Conservation (phyloP, 2,113 vertebrate species). For the Pomatostomus ruficeps region DNA sequence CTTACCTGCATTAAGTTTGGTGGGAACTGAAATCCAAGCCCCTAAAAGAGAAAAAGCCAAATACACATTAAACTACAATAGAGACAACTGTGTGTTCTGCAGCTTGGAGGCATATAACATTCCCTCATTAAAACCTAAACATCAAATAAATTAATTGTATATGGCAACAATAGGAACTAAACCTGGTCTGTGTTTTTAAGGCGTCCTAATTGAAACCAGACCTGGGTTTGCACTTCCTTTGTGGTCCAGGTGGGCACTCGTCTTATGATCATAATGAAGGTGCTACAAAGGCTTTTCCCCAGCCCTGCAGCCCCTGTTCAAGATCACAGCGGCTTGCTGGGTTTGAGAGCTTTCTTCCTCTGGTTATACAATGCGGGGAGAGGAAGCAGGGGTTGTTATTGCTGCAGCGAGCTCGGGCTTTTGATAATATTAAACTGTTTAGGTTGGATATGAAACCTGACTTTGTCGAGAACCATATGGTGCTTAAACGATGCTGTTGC, state of each 20-base stretch:
- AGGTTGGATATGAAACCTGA: constrained; percentile 63
- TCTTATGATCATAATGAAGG: constrained; percentile 27
- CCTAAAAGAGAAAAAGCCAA: background rate
- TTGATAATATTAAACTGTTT: constrained; percentile 68
- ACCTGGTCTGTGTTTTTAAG: constrained; percentile 10
- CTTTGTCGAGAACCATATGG: constrained; percentile 71
- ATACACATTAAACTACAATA: background rate
- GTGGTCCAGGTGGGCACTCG: constrained; percentile 54
- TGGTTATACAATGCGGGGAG: constrained; percentile 15
- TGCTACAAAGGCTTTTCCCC: constrained; percentile 42
- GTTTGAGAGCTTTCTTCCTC: constrained; percentile 22
- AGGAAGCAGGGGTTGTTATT: constrained; percentile 57
- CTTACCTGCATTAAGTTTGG: background rate
- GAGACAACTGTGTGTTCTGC: background rate
- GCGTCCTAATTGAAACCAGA: constrained; percentile 63
- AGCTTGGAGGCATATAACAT: background rate
- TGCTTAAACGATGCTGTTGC: constrained; percentile 43
- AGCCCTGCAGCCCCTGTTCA: constrained; percentile 39
- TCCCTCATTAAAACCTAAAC: constrained; percentile 1
- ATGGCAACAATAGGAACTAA: constrained; percentile 22
- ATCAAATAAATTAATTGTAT: constrained; percentile 17
- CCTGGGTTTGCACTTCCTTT: constrained; percentile 22
- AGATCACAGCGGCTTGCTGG: constrained; percentile 34
- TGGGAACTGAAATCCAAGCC: background rate
- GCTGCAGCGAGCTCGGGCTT: constrained; percentile 33